These are phyloP conservation scores for Enteromius argenteus DNA, from an alignment of 2,797 vertebrate genomes.

Conservation along the genomic window DNA sequence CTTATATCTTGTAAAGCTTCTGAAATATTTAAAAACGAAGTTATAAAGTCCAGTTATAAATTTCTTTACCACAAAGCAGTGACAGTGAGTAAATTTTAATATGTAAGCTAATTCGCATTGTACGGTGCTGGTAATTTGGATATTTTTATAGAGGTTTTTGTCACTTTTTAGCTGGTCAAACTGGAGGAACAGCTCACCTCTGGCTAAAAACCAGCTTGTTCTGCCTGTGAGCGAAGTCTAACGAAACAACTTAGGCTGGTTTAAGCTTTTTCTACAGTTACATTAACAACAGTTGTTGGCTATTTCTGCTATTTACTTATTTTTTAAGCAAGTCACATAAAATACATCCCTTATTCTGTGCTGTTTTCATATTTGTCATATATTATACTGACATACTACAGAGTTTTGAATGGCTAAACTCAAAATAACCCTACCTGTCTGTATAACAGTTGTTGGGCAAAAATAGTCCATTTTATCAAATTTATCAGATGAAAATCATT, in stretches of 20 bases:
- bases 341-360: neutral
- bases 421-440: neutral
- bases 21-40: slow-evolving; percentile 49
- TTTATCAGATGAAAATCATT: neutral
- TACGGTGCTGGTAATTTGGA: neutral
- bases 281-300: neutral
- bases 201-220: neutral
- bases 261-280: neutral
- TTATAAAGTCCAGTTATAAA: slow-evolving; percentile 30
- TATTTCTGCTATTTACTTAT: neutral
- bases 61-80: neutral
- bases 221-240: neutral
- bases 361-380: neutral
- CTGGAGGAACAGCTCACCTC: neutral
- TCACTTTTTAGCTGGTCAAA: neutral
- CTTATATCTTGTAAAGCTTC: slow-evolving; percentile 68
- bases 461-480: neutral
- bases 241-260: neutral
- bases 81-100: neutral
- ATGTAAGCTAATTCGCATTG: neutral
- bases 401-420: neutral
- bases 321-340: neutral
- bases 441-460: neutral
- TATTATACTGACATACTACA: neutral
- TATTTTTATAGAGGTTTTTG: neutral